Conservation (phyloP, 2,113 vertebrate genomes). For the Peromyscus leucopus region DNA sequence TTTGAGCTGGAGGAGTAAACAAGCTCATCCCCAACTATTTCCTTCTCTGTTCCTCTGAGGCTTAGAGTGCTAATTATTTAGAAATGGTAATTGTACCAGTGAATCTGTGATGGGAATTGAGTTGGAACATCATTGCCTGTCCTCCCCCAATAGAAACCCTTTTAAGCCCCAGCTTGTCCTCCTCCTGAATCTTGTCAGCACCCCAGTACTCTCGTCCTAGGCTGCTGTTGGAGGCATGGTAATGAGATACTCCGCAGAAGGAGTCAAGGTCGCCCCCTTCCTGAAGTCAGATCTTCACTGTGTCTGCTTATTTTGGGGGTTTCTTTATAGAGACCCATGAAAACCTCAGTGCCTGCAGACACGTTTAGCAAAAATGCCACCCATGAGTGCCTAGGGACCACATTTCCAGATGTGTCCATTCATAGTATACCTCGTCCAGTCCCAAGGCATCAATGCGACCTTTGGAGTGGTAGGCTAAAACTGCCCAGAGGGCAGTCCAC, state of each 20-base stretch:
- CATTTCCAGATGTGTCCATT: background rate
- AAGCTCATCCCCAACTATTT: background rate
- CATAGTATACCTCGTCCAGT: background rate
- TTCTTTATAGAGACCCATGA: slow-evolving; percentile 12
- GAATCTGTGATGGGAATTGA: background rate
- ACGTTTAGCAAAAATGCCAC: background rate
- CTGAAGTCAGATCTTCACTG: slow-evolving; percentile 1
- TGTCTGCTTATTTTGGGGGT: background rate
- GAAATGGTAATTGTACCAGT: slow-evolving; percentile 54
- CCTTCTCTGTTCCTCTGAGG: slow-evolving; percentile 44
- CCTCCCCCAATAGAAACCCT: background rate
- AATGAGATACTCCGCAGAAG: background rate
- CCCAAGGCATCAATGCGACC: background rate
- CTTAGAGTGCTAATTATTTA: slow-evolving; percentile 60
- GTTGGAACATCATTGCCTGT: slow-evolving; percentile 3
- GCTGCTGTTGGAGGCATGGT: background rate
- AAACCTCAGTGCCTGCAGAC: background rate
- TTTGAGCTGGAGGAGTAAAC: slow-evolving; percentile 54
- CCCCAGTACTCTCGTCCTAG: background rate
- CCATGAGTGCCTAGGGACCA: background rate
- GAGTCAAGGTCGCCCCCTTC: background rate
- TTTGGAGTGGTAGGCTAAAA: background rate
- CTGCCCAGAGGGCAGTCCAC: background rate
- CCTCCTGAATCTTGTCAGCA: background rate
- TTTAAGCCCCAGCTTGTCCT: background rate